Percentiles rank a stretch among this genome's conserved stretches.
phyloP scores from a whole-genome alignment of 2,888 invertebrate genomes.

The Callyntrura guangdongensis region DNA sequence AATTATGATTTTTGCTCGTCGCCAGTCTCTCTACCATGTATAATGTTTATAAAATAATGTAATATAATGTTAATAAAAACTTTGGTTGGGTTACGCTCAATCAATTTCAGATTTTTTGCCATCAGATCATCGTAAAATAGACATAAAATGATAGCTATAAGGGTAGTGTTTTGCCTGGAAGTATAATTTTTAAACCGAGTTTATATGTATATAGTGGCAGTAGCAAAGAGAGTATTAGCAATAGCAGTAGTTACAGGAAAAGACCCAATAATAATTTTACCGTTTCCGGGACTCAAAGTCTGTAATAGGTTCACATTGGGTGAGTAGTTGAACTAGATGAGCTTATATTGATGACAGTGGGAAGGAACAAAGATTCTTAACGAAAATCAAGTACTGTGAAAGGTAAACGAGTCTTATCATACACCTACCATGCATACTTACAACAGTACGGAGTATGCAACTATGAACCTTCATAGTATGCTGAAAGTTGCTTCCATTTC shows the following conservation, averaged over 20 bases:
- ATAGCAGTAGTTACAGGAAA: slow-evolving; percentile 13
- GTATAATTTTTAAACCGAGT: neutral
- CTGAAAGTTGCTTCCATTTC: slow-evolving; percentile 30
- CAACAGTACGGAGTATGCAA: neutral
- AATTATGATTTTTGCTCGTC: too few relatives aligned
- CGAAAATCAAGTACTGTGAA: neutral
- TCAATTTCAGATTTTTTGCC: too few relatives aligned
- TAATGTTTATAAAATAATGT: too few relatives aligned
- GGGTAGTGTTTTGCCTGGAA: too few relatives aligned
- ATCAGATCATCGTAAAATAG: too few relatives aligned
- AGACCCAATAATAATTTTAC: slow-evolving; percentile 35
- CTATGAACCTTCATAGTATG: slow-evolving; percentile 8
- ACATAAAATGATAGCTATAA: too few relatives aligned
- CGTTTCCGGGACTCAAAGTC: slow-evolving; percentile 20
- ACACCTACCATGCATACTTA: neutral
- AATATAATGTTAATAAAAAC: too few relatives aligned
- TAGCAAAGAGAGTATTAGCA: neutral
- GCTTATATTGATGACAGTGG: slow-evolving; percentile 26
- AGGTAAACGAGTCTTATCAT: slow-evolving; percentile 56
- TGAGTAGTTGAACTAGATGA: neutral
- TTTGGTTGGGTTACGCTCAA: too few relatives aligned
- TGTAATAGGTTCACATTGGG: slow-evolving; percentile 19
- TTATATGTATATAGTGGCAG: neutral
- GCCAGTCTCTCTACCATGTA: too few relatives aligned
- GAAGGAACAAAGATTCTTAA: neutral